Conservation (phyloP, 2,888 invertebrate genomes). For the Drosophila lacicola region DNA sequence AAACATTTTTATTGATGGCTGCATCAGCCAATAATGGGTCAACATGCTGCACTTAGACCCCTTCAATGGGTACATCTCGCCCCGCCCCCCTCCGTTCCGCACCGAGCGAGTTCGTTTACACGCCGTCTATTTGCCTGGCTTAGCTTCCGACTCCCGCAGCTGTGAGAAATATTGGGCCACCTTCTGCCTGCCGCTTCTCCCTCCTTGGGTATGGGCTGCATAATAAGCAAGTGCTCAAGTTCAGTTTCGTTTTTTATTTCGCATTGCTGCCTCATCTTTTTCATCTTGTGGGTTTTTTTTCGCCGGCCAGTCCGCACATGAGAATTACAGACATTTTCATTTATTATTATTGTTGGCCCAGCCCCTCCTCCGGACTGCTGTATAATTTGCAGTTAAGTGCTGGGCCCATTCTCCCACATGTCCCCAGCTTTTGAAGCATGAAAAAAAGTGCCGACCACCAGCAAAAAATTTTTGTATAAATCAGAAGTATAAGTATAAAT, state of each 20-base stretch:
- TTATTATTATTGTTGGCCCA: slow-evolving; percentile 68
- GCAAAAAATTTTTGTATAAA: slow-evolving; percentile 49
- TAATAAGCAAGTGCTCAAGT: slow-evolving; percentile 68
- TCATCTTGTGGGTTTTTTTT: slow-evolving; percentile 20
- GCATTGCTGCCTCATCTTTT: slow-evolving; percentile 16
- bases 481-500: slow-evolving; percentile 25
- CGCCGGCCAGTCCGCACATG: slow-evolving; percentile 56
- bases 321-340: slow-evolving; percentile 77
- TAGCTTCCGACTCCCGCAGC: slow-evolving; percentile 64
- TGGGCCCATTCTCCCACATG: slow-evolving; percentile 58
- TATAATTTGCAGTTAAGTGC: slow-evolving; percentile 71
- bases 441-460: slow-evolving; percentile 54
- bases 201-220: slow-evolving; percentile 63
- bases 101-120: slow-evolving; percentile 68
- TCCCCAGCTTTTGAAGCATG: slow-evolving; percentile 55
- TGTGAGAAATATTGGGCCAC: slow-evolving; percentile 49
- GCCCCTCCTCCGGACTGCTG: slow-evolving; percentile 26
- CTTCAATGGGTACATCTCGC: background rate
- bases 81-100: background rate
- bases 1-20: slow-evolving; percentile 60
- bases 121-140: slow-evolving; percentile 66
- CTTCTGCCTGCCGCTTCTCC: slow-evolving; percentile 4
- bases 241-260: slow-evolving; percentile 22
- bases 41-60: slow-evolving; percentile 38
- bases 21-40: slow-evolving; percentile 59